phyloP scores from a whole-genome alignment of 2,888 invertebrate genomes.

The Caradrina clavipalpis region DNA sequence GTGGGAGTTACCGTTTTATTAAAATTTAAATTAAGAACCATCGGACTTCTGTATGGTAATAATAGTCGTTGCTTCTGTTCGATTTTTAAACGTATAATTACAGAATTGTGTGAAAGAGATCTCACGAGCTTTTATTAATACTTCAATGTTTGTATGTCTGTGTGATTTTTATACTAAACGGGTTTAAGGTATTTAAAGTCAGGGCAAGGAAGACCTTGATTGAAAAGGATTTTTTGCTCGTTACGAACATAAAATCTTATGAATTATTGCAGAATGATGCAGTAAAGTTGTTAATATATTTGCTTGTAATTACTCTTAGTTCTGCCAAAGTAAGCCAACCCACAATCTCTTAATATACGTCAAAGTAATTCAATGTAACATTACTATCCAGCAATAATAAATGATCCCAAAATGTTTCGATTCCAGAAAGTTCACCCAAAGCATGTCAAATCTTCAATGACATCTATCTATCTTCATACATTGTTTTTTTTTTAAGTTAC shows the following conservation, averaged over 20 bases:
- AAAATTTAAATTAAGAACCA: constrained; percentile 64
- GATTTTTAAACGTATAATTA: constrained; percentile 52
- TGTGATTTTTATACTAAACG: constrained; percentile 15
- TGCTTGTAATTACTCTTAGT: too few species aligned
- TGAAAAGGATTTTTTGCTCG: constrained; percentile 10
- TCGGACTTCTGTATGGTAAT: constrained; percentile 64
- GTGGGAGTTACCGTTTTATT: constrained; percentile 74
- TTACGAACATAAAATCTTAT: constrained; percentile 9
- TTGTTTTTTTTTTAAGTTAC: too few species aligned
- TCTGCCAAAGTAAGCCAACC: too few species aligned
- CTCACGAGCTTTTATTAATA: not conserved
- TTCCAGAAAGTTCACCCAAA: too few species aligned
- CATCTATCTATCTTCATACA: too few species aligned
- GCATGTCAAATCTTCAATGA: too few species aligned
- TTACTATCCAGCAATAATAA: too few species aligned
- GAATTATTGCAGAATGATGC: constrained; percentile 4
- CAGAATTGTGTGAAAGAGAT: constrained; percentile 53
- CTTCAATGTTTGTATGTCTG: constrained; percentile 4
- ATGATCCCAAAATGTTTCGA: too few species aligned
- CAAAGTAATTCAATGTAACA: too few species aligned
- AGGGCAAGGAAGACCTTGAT: constrained; percentile 8
- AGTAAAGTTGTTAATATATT: not conserved
- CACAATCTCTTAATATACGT: too few species aligned
- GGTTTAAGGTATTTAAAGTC: not conserved
- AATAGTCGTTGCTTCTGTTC: constrained; percentile 52